These are phyloP conservation scores for Yponomeuta cagnagella DNA, from an alignment of 2,888 invertebrate genomes.

Conservation along the genomic window DNA sequence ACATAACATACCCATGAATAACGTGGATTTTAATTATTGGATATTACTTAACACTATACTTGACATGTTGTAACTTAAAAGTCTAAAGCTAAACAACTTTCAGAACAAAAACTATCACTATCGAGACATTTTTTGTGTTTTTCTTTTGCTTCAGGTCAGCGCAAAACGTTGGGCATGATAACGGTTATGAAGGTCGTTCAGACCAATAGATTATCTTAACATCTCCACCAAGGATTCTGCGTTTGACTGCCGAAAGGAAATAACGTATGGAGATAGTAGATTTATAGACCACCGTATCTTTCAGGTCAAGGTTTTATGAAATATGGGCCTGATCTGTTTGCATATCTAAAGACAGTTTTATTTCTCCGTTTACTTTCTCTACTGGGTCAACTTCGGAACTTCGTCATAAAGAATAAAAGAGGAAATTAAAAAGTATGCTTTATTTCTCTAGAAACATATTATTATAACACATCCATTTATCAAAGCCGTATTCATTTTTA, in stretches of 20 bases:
- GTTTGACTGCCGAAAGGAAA: not conserved
- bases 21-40: too few relatives aligned
- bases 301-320: not conserved
- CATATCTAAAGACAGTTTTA: not conserved
- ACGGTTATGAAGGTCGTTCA: not conserved
- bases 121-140: too few relatives aligned
- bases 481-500: constrained; percentile 3
- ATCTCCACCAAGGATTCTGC: not conserved
- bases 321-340: not conserved
- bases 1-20: too few relatives aligned
- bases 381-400: not conserved
- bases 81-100: too few relatives aligned
- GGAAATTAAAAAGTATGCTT: constrained; percentile 5
- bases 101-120: too few relatives aligned
- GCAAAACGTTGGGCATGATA: not conserved
- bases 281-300: not conserved
- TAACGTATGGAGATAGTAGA: not conserved
- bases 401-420: not conserved
- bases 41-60: too few relatives aligned
- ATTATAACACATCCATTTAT: not conserved
- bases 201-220: not conserved
- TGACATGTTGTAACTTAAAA: too few relatives aligned
- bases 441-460: constrained; percentile 4
- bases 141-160: not conserved
- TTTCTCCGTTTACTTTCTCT: not conserved